Percentiles rank a stretch among this genome's conserved stretches.
Evolutionary conservation across 2,888 invertebrate genomes (phyloP).

Genomic region (Dromius quadrimaculatus): DNA sequence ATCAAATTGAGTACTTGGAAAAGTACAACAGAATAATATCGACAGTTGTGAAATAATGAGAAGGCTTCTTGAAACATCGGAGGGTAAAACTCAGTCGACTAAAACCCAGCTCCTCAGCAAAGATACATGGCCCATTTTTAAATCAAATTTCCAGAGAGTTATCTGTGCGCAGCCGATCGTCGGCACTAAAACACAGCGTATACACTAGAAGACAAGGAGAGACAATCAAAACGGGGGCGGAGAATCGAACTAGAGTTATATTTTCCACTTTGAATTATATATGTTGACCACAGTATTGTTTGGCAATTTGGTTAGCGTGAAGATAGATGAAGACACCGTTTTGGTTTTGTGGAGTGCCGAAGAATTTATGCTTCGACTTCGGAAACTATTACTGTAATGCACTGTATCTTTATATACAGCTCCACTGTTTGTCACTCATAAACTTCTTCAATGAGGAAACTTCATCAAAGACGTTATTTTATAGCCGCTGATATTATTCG

Average conservation of each 20-base stretch:
- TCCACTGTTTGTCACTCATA: conserved; percentile 27
- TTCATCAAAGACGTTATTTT: conserved; percentile 22
- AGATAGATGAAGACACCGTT: conserved; percentile 42
- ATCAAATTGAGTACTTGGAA: too few species aligned
- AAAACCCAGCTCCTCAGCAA: neutral
- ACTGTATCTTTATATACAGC: conserved; percentile 4
- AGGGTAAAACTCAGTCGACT: too few species aligned
- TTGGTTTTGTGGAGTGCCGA: conserved; percentile 42
- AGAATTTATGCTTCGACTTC: conserved; percentile 48
- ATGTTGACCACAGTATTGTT: conserved; percentile 60
- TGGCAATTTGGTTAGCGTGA: conserved; percentile 59
- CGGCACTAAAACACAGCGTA: conserved; percentile 10
- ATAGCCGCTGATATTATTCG: neutral
- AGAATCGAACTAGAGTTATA: conserved; percentile 43
- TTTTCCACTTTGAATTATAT: conserved; percentile 55
- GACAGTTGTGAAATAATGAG: conserved; percentile 33
- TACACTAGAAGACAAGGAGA: neutral
- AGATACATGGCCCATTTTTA: conserved; percentile 48
- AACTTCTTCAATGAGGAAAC: conserved; percentile 30
- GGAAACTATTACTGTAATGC: conserved; percentile 49
- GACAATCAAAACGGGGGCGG: conserved; percentile 9
- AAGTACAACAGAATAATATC: too few species aligned
- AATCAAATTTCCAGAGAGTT: conserved; percentile 49
- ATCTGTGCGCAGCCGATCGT: conserved; percentile 23
- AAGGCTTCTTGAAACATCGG: conserved; percentile 6